Base-by-base conservation (phyloP, 2,797 vertebrate species). In the Passerculus sandwichensis region DNA sequence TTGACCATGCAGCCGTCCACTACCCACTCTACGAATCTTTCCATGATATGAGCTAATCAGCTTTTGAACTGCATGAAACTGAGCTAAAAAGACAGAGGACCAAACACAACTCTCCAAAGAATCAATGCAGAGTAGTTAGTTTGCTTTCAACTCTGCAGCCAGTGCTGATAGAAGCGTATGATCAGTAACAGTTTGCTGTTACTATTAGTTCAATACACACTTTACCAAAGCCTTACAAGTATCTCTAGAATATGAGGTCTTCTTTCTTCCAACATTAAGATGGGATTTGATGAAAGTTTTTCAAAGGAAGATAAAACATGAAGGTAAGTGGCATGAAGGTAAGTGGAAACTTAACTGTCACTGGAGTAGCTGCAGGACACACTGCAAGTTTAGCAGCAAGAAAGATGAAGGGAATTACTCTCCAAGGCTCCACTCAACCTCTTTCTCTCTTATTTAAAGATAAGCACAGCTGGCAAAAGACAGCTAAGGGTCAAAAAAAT, bases 331-430 rank as follows among this genome's bases (percentile, higher is more conserved):
- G 57, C 34, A 40, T 4, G 1, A 83, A 75, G 22, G 6, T 25
- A 77, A 65, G 22, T 7, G 36, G 57, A 88, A 96, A 48, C 25
- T 5, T 25, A 88, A 70, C n/a, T 7, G 17, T 50, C 26, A 54
- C 44, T 13, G 11, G 21, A 74, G 10, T 3, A 14, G 40, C 9
- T 71, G 32, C 48, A 70, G 48, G 36, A 66, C 32, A 34, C 34
- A 17, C 5, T 0, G 0, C 0, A 0, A 61, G 29, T 73, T 83
- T 59, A 65, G 53, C 51, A 21, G 73, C 44, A 60, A 81, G 53
- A 40, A 71, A 74, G 57, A 48, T 9, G 19, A 64, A 59, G 18
- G 38, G 27, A 89, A 65, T 27, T 23, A 69, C 17, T 20, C 36
- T 48, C 66, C 21, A 7, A 48, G 23, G 30, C 47, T 75, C 42